phyloP scores from a whole-genome alignment of 2,888 invertebrate genomes.

The Panzeria rudis region DNA sequence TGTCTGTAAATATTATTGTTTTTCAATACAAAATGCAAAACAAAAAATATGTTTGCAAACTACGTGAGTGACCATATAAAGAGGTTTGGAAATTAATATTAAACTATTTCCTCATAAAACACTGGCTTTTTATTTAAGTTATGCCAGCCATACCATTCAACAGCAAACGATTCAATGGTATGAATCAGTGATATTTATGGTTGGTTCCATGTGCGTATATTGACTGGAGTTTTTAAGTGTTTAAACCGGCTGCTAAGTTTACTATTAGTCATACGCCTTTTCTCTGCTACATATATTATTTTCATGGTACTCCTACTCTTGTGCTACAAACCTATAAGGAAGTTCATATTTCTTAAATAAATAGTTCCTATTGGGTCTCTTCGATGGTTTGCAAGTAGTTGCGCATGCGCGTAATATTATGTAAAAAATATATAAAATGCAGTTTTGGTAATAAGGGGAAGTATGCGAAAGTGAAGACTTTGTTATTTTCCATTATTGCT shows the following conservation, averaged over 20 bases:
- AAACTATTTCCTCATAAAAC: conserved; percentile 67
- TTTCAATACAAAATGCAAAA: conserved; percentile 4
- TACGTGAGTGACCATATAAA: conserved; percentile 63
- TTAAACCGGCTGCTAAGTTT: not conserved
- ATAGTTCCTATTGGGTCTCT: conserved; percentile 20
- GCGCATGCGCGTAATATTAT: conserved; percentile 45
- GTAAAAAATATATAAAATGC: conserved; percentile 24
- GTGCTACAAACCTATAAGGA: conserved; percentile 39
- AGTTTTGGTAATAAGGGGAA: conserved; percentile 2
- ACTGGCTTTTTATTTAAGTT: conserved; percentile 37
- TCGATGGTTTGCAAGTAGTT: not conserved
- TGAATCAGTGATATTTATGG: not conserved
- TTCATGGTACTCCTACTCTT: conserved; percentile 32
- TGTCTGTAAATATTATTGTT: conserved; percentile 27
- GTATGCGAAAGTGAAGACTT: not conserved
- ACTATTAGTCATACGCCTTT: not conserved
- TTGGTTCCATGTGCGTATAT: conserved; percentile 15
- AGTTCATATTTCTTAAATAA: conserved; percentile 15
- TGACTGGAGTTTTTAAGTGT: conserved; percentile 13
- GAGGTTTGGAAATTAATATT: conserved; percentile 62
- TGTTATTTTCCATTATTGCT: too few species aligned
- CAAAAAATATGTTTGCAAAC: conserved; percentile 40
- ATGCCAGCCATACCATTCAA: not conserved
- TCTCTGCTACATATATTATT: not conserved
- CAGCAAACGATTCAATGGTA: not conserved